Evolutionary conservation across 2,113 vertebrate genomes (phyloP), one percentile per base, ranked within the genome.

Genomic region (Phylloscopus whistleri): DNA sequence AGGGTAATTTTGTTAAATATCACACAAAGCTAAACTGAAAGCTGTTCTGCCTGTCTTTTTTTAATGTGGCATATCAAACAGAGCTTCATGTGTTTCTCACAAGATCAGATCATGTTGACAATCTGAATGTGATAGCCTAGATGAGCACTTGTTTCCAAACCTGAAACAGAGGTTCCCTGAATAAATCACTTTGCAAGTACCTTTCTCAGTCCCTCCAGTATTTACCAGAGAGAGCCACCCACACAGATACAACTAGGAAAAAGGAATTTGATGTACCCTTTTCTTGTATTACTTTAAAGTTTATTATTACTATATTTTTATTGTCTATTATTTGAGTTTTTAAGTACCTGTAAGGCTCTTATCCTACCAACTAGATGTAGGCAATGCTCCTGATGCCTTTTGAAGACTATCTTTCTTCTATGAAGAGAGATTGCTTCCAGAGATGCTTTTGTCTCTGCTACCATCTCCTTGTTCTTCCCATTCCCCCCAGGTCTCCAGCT

Each of bases 1-100:
- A 55, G 64, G 55, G 90, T 69, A 88, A 74, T 94, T 90, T 86
- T 88, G 46, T 80, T 94, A 66, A 93, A 74, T 70, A 91, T 63
- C 43, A 69, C 35, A 53, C 22, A 90, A 90, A 90, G 67, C 43
- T 90, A 77, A 88, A 85, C 10, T 58, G 63, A 92, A 96, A 94
- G 37, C 33, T 83, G n/a, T 66, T 66, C 44, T 53, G 13, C n/a
- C 68, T 26, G 20, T 89, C 44, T 68, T 75, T 48, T 79, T 77
- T 27, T 8, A 37, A 46, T 73, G 51, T 41, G 37, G n/a, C 41
- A 59, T 43, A 55, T 62, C 37, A 66, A 89, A 82, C 13, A 1
- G 3, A 94, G 31, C 83, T 89, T 76, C 44, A 35, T 33, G 24
- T 52, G 52, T 52, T 91, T 81, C 81, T 95, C 73, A 58, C 35